Evolutionary conservation across 64 coral and sea anemone genomes (phyloP).

Genomic region (Dendrophyllia cribrosa): DNA sequence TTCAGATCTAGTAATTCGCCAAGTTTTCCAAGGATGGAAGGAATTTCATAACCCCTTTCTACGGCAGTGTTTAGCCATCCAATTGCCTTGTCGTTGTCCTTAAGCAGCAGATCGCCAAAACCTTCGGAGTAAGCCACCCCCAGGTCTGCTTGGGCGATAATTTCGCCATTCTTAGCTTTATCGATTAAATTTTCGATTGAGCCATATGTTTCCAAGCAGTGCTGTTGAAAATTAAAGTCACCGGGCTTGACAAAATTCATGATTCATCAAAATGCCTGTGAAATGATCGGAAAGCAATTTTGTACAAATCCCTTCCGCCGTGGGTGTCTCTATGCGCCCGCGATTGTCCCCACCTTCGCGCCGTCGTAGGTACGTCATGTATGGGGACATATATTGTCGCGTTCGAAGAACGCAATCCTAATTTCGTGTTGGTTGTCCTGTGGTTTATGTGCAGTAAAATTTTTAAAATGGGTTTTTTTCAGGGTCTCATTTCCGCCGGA

Average conservation of each 20-base stretch:
- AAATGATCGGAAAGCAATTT: too few species aligned
- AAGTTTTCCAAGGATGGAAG: not conserved
- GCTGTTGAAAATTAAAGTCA: not conserved
- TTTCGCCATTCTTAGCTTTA: conserved; percentile 32
- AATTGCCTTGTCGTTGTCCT: conserved; percentile 74
- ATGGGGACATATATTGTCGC: too few species aligned
- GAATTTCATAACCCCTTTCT: not conserved
- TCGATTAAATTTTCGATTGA: not conserved
- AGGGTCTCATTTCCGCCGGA: too few species aligned
- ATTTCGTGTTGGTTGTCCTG: too few species aligned
- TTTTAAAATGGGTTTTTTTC: too few species aligned
- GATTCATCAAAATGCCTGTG: not conserved
- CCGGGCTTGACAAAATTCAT: not conserved
- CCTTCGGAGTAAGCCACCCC: conserved; percentile 33
- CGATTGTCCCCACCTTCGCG: too few species aligned
- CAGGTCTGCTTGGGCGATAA: conserved; percentile 7
- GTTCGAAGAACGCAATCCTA: too few species aligned
- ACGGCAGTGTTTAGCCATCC: conserved; percentile 74
- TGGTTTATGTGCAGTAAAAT: too few species aligned
- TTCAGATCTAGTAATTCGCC: conserved; percentile 41
- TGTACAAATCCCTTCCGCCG: too few species aligned
- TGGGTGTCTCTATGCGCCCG: too few species aligned
- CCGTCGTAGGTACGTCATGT: too few species aligned
- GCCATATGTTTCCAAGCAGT: conserved; percentile 27
- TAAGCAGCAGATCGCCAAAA: conserved; percentile 24